Percentiles rank a stretch among this genome's conserved stretches.
Conservation (phyloP, 1,140 invertebrate genomes). For the Apis dorsata region DNA sequence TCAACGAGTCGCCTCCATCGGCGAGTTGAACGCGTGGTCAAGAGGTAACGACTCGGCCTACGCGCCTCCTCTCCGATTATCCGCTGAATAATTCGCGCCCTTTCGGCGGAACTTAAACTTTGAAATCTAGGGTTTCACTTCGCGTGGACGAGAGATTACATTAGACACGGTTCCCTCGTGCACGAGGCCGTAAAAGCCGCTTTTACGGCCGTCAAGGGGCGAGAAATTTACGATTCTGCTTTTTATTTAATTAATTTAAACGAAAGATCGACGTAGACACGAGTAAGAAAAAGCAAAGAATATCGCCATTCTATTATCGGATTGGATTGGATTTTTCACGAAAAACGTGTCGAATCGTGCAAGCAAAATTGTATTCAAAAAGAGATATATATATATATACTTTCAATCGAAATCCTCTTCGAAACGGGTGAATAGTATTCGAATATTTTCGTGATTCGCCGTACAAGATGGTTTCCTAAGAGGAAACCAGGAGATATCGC, state of each 20-base stretch:
- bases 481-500: conserved; percentile 17
- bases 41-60: not conserved
- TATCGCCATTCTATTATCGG: too few relatives aligned
- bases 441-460: too few relatives aligned
- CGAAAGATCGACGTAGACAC: conserved; percentile 10
- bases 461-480: conserved; percentile 16
- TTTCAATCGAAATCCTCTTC: not conserved
- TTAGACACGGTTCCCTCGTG: too few relatives aligned
- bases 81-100: not conserved
- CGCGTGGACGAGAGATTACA: not conserved
- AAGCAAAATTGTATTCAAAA: too few relatives aligned
- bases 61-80: not conserved
- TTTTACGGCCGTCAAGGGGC: conserved; percentile 60
- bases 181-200: conserved; percentile 57
- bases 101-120: conserved; percentile 41
- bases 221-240: conserved; percentile 65
- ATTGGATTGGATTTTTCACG: conserved; percentile 27
- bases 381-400: too few relatives aligned
- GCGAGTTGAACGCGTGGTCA: conserved; percentile 17
- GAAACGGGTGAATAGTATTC: too few relatives aligned
- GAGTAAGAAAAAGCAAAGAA: too few relatives aligned
- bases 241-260: conserved; percentile 69
- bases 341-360: not conserved
- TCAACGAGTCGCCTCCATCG: not conserved
- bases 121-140: not conserved